phyloP scores from a whole-genome alignment of 2,888 invertebrate genomes.

The Gibbula magus region DNA sequence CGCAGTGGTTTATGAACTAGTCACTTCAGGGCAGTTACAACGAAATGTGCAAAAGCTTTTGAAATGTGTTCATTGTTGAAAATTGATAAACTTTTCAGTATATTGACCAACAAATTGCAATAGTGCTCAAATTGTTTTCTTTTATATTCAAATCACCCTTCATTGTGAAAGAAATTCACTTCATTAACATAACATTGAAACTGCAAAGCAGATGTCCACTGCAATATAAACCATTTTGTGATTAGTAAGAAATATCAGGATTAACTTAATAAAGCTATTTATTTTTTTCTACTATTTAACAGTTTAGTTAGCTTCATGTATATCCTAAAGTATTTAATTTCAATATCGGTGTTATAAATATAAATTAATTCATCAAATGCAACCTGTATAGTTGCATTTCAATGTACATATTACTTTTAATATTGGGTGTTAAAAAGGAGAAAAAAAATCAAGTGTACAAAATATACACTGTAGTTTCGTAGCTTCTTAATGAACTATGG shows the following conservation, averaged over 20 bases:
- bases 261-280: constrained; percentile 19
- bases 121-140: constrained; percentile 15
- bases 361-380: constrained; percentile 13
- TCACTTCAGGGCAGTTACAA: not conserved
- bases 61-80: not conserved
- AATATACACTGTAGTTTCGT: too few relatives aligned
- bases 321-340: constrained; percentile 5
- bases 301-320: not conserved
- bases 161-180: constrained; percentile 1
- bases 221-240: not conserved
- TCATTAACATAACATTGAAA: not conserved
- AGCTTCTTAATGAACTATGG: too few relatives aligned
- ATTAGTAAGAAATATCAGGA: not conserved
- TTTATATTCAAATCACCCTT: not conserved
- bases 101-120: constrained; percentile 11
- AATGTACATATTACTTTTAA: constrained; percentile 9
- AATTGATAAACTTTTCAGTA: not conserved
- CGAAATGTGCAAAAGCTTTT: not conserved
- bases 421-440: not conserved
- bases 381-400: not conserved
- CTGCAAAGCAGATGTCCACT: constrained; percentile 1
- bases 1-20: constrained; percentile 8
- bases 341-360: not conserved
- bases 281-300: constrained; percentile 18
- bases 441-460: too few relatives aligned